These are phyloP conservation scores for Cataglyphis cursor DNA, from an alignment of 2,888 invertebrate genomes.

Conservation along the genomic window DNA sequence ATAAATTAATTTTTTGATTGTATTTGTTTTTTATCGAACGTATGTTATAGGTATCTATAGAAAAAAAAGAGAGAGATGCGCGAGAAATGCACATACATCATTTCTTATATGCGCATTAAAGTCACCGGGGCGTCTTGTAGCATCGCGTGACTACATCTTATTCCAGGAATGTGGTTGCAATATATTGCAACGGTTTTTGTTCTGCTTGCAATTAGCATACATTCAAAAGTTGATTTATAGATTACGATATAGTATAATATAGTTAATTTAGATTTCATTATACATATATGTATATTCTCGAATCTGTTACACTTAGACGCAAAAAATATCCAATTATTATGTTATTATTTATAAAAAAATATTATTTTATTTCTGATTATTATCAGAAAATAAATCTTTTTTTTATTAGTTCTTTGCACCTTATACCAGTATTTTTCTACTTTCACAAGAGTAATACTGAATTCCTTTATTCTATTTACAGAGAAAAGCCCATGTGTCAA, in stretches of 20 bases:
- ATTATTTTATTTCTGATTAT: background rate
- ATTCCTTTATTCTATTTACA: background rate
- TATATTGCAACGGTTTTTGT: background rate
- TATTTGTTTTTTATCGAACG: slow-evolving; percentile 2
- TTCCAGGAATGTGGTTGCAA: background rate
- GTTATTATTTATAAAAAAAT: background rate
- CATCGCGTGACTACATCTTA: slow-evolving; percentile 26
- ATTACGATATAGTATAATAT: background rate
- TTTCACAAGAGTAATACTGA: background rate
- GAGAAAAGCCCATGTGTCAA: background rate
- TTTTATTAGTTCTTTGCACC: background rate
- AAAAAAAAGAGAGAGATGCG: background rate
- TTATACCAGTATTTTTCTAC: background rate
- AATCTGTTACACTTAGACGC: background rate
- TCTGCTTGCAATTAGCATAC: background rate
- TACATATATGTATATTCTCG: background rate
- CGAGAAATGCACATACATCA: slow-evolving; percentile 23
- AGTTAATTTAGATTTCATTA: background rate
- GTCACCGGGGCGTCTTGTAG: slow-evolving; percentile 21
- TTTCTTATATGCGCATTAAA: slow-evolving; percentile 43
- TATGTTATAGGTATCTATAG: background rate
- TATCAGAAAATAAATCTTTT: background rate
- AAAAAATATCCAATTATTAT: background rate
- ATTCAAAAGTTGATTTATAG: slow-evolving; percentile 2
- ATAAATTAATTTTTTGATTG: slow-evolving; percentile 22